phyloP scores from a whole-genome alignment of 2,888 invertebrate species.

The Drosophila macrospina region DNA sequence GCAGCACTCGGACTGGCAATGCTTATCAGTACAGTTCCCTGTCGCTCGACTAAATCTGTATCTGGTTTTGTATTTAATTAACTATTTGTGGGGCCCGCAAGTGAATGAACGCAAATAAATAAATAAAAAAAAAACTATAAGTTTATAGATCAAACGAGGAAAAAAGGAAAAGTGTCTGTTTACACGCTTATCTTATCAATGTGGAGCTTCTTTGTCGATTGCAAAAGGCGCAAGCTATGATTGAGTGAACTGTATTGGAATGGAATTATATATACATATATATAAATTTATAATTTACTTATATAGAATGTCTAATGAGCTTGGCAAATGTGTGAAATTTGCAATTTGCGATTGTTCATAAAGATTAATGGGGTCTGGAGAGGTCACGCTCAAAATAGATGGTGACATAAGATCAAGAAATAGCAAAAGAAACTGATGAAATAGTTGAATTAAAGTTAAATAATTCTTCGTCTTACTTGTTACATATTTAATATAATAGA shows the following conservation, averaged over 20 bases:
- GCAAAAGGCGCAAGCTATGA: conserved; percentile 15
- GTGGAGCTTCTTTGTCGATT: conserved; percentile 5
- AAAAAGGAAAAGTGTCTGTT: conserved; percentile 10
- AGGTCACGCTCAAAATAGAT: conserved; percentile 39
- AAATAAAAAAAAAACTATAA: conserved; percentile 42
- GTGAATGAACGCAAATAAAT: conserved; percentile 67
- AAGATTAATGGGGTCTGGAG: conserved; percentile 22
- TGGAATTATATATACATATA: background rate
- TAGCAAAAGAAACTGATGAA: conserved; percentile 3
- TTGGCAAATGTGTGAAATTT: conserved; percentile 12
- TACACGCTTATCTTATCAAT: conserved; percentile 46
- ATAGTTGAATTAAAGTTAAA: background rate
- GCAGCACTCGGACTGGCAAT: background rate
- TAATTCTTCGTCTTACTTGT: no score
- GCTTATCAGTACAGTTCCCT: conserved; percentile 32
- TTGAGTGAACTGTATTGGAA: conserved; percentile 10
- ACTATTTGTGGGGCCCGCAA: conserved; percentile 23
- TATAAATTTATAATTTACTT: conserved; percentile 1
- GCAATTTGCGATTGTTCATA: conserved; percentile 24
- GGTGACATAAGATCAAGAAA: conserved; percentile 16
- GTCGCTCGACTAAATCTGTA: conserved; percentile 25
- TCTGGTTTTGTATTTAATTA: conserved; percentile 50
- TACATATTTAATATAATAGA: no score
- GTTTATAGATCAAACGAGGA: conserved; percentile 29
- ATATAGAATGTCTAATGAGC: conserved; percentile 28